Evolutionary conservation across 2,113 vertebrate genomes (phyloP), one percentile per base, ranked within the genome.

Genomic region (Arizona elegans): DNA sequence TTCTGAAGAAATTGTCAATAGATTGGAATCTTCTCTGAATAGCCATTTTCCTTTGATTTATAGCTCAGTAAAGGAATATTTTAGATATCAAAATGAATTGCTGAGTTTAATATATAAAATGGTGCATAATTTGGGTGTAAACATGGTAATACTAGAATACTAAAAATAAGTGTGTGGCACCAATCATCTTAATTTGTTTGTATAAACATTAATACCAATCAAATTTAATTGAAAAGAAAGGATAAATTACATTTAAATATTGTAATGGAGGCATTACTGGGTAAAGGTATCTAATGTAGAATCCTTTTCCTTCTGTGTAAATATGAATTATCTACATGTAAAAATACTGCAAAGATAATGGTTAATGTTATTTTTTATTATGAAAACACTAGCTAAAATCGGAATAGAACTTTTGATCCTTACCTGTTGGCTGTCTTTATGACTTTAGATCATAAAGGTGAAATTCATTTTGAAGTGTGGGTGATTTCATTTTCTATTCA

Each of bases 331-430:
- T 89, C 5, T 91, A 0, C 50, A 3, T 95, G 47, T 95, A 92
- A 92, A 92, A 54, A 87, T 4, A 33, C 5, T 93, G 54, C 1
- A 56, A 91, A n/a, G 1, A 53, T 87, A 8, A 47, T 11, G 19
- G 55, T 91, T 52, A 65, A 93, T 86, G 86, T 95, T 0, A 0
- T 96, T 91, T 96, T 95, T 90, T 86, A 87, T 95, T 89, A 88
- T 43, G 94, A 43, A 90, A 88, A 92, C 93, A 91, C 50, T 92
- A 94, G 92, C 26, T 85, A 70, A 50, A 13, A 50, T 88, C 90
- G 91, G 88, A 86, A 26, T 53, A 90, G 55, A 93, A 24, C 10
- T 53, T 81, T 96, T 96, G 38, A 88, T 96, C 92, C 94, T 93
- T 94, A 93, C 92, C 38, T 90, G 85, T 75, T 23, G 92, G 19